Base-by-base conservation (phyloP, 2,797 vertebrate species). In the Mionectes olivaceus region DNA sequence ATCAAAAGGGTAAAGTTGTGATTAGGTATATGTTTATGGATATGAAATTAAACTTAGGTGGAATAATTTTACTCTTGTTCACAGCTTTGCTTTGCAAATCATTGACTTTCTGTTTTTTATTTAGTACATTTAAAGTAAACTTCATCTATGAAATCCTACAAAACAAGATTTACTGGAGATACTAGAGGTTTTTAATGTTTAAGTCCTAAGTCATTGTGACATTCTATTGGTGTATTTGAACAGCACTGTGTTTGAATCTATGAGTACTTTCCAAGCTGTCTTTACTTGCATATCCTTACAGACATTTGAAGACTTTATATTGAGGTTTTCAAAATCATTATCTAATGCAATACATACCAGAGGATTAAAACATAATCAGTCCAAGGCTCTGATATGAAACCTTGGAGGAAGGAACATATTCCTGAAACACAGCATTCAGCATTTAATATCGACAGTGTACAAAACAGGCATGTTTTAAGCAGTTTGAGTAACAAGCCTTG, bases 131-230 rank as follows among this genome's bases (percentile, higher is more conserved):
- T 73, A 64, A 90, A 92, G 52, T 28, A 79, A 71, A 56, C 9
- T 33, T 78, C 30, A 65, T 5, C 24, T 60, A 23, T 2, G 22
- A 73, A 84, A 84, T 70, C n/a, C 50, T 73, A 67, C 10, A 86
- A 90, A 87, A 69, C 28, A 89, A 84, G 81, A 82, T n/a, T 55
- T 83, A 73, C 64, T 78, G 24, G 52, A 83, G 94, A 93, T 39
- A 84, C 5, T 57, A 43, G 67, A 37, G 33, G 22, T 43, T 90
- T 93, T 60, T 50, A 47, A 59, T 59, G 60, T 13, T 71, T 83
- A 15, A 33, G 11, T 59, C 44, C 74, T 85, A 61, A 79, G 57
- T 46, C 30, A 71, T 10, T 64, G 11, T 47, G 60, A 59, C 23
- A 76, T 33, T 61, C 44, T 50, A 5, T 9, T 55, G 11, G 24